Conservation (phyloP, 2,797 vertebrate species). For the Mormyrops attenuatus region DNA sequence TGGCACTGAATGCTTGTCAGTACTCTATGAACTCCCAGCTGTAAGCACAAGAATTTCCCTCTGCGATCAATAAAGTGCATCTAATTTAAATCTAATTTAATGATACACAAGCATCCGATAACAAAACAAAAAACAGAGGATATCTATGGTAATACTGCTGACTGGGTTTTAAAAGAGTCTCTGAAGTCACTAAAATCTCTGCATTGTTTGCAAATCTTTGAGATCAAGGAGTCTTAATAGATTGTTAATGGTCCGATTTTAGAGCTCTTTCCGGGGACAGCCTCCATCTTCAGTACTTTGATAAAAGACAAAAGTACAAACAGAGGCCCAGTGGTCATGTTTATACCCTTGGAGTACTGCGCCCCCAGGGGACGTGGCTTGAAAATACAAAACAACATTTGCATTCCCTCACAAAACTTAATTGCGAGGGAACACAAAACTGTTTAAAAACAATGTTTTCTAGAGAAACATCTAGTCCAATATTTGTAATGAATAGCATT, state of each 20-base stretch:
- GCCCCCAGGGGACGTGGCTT: not conserved
- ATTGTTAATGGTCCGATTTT: not conserved
- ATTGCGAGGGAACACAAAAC: not conserved
- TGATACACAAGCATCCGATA: not conserved
- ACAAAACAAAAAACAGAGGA: not conserved
- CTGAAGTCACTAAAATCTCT: not conserved
- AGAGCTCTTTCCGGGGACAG: not conserved
- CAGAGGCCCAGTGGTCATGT: not conserved
- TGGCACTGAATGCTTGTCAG: not conserved
- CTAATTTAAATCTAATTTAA: not conserved
- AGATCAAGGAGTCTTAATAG: not conserved
- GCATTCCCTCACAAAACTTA: not conserved
- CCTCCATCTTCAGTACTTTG: not conserved
- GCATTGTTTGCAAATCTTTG: not conserved
- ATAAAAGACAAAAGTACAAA: not conserved
- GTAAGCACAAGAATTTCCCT: not conserved
- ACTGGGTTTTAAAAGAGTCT: not conserved
- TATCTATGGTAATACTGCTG: not conserved
- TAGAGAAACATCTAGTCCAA: not conserved
- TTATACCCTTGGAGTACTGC: not conserved
- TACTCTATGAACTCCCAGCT: not conserved
- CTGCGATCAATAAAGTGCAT: not conserved
- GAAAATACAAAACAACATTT: not conserved
- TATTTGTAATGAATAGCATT: not conserved
- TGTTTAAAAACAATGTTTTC: not conserved